Base-by-base conservation (phyloP, 2,888 invertebrate species). In the Imbricaverruca yamaguchii region DNA sequence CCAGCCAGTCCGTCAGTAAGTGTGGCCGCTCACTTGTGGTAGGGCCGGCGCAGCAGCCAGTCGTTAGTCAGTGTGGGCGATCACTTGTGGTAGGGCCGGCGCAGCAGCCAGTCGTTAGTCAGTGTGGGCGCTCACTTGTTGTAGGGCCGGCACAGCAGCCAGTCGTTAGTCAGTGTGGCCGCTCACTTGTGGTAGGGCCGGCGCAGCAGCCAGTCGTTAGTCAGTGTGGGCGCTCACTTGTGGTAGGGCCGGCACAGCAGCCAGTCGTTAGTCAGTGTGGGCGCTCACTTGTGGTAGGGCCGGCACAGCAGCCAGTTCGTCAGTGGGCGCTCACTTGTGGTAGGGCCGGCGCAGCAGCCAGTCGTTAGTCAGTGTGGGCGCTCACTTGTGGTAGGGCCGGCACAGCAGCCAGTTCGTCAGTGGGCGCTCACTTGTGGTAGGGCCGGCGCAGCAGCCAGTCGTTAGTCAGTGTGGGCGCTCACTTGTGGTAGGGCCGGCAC, bases 401-500 rank as follows among this genome's bases (percentile, higher is more conserved):
- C 89, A 87, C 2, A 94, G 88, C 53, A 95, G 86, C 90, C 91
- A 92, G 82, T 39, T 4, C 39, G 39, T 39, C 39, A 39, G 39
- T 39, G 39, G 39, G 2, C 39, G 39, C 39, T 39, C 39, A 39
- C 39, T 39, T 39, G 39, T 39, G 39, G 39, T 39, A 39, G 39
- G 39, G 39, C 39, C 39, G 39, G 39, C 39, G 39, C 39, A 4
- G 39, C 39, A 4, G 39, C 39, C 39, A 39, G 39, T 39, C 39
- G 39, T 39, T 4, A 39, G 39, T 39, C 39, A 15, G 11, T 59
- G 13, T 23, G 10, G 63, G 3, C 55, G 65, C 81, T 84, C 86
- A 93, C 92, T 89, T 91, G 85, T 92, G 90, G 87, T 93, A 91
- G 81, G 91, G 90, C 82, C 93, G 87, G 81, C 89, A 87, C 2